These are phyloP conservation scores for Dasysyrphus tricinctus DNA, from an alignment of 2,888 invertebrate species.

Conservation along the genomic window DNA sequence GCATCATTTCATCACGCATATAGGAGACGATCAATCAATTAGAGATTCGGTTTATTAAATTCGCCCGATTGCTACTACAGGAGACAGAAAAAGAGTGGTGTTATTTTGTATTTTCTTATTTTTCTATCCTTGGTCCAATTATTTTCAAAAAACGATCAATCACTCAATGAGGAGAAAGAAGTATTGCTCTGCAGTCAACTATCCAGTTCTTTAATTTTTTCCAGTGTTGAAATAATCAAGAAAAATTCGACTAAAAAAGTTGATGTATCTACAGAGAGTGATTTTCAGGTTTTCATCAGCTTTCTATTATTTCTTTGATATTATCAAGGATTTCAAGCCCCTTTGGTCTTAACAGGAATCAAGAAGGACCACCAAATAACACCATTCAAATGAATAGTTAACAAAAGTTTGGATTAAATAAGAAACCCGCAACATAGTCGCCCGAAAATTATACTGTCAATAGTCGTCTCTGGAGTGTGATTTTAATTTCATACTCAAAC, in stretches of 20 bases:
- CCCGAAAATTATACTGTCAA: slow-evolving; percentile 59
- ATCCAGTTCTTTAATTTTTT: background rate
- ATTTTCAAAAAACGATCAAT: slow-evolving; percentile 68
- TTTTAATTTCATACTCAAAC: slow-evolving; percentile 84
- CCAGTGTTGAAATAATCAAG: slow-evolving; percentile 34
- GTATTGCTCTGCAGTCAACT: background rate
- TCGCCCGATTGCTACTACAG: slow-evolving; percentile 46
- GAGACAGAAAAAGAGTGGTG: slow-evolving; percentile 27
- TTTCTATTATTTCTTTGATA: background rate
- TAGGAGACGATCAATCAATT: slow-evolving; percentile 70
- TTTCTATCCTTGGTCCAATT: slow-evolving; percentile 56
- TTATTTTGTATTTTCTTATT: background rate
- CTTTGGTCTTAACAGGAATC: background rate
- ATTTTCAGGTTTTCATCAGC: slow-evolving; percentile 51
- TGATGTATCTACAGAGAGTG: slow-evolving; percentile 72
- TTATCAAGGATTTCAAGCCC: background rate
- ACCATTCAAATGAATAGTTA: slow-evolving; percentile 65
- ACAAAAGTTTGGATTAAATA: slow-evolving; percentile 50
- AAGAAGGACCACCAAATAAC: background rate
- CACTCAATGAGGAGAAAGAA: slow-evolving; percentile 41
- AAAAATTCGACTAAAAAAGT: slow-evolving; percentile 49
- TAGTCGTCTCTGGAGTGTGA: slow-evolving; percentile 82
- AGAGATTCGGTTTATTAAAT: slow-evolving; percentile 71
- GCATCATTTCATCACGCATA: slow-evolving; percentile 55
- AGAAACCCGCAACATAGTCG: slow-evolving; percentile 28